Evolutionary conservation across 2,888 invertebrate species (phyloP), one percentile per base, ranked within the genome.

Genomic region (Panorpa germanica): DNA sequence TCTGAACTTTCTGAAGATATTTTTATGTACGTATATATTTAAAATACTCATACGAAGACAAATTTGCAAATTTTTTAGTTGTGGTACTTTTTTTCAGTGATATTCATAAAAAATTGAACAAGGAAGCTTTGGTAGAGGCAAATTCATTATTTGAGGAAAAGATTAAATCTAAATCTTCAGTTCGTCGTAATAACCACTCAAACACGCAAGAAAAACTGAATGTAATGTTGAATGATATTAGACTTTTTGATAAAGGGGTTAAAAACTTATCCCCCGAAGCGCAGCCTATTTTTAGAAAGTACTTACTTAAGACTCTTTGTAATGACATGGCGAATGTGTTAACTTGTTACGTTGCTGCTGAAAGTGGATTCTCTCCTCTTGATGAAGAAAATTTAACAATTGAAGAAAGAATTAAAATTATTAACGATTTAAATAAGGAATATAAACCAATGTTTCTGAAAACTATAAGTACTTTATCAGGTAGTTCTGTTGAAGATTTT

Each of bases 131-230:
- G 28, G 55, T 56, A 42, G 59, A 69, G 33, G 82, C 86, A 5
- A 73, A 78, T 42, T 68, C 71, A 37, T 58, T 78, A 21, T 77
- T 76, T 34, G 73, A 80, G 39, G 71, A 74, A 35, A 65, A 74
- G 11, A 57, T 78, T n/a, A 69, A 77, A 40, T 67, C 70, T 46
- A 65, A 70, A 7, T 72, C 70, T 38, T 68, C 70, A 37, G 62
- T 55, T 44, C 56, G 78, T 38, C 68, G 82, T 39, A 80, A 81
- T 49, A 76, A 75, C 2, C 81, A 82, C 49, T 70, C 74, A 4
- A 75, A 78, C 32, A 57, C 83, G 20, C 81, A 85, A 52, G 82
- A 88, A 41, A 81, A 77, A 47, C 58, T 91, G 3, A 81, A 82
- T 45, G 65, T 71, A 29, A 55, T 83, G 29, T 52, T 76, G 7